A percentile compares a stretch with the other conserved stretches of the same genome.
Conservation (phyloP, 2,888 invertebrate species). For the Melieria picta region DNA sequence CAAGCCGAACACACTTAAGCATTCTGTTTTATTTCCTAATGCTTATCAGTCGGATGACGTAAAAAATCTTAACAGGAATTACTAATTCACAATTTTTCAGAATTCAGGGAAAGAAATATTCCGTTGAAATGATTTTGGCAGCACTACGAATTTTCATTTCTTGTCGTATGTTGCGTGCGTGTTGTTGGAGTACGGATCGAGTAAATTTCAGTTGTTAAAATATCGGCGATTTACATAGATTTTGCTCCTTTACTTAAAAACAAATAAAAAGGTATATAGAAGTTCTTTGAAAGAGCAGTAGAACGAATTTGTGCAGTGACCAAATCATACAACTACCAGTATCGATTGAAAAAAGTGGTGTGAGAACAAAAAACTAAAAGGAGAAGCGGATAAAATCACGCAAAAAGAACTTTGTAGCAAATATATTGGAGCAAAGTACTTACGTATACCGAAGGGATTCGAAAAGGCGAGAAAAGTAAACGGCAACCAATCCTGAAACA, state of each 20-base stretch:
- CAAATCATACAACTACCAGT: background rate
- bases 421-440: too few relatives aligned
- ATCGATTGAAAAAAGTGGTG: background rate
- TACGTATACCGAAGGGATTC: too few relatives aligned
- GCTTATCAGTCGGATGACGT: too few relatives aligned
- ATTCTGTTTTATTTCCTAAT: too few relatives aligned
- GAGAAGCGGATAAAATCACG: background rate
- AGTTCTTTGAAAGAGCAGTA: background rate
- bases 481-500: too few relatives aligned
- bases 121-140: too few relatives aligned
- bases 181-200: slow-evolving; percentile 26
- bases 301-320: background rate
- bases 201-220: slow-evolving; percentile 15
- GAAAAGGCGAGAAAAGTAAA: too few relatives aligned
- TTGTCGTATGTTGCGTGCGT: slow-evolving; percentile 11
- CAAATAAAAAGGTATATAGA: background rate
- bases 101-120: too few relatives aligned
- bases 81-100: too few relatives aligned
- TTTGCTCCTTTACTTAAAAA: background rate
- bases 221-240: slow-evolving; percentile 1
- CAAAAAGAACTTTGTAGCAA: too few relatives aligned
- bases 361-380: background rate
- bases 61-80: too few relatives aligned
- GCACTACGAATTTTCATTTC: slow-evolving; percentile 6
- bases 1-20: too few relatives aligned